phyloP scores from a whole-genome alignment of 2,113 vertebrate species.

The Sander lucioperca region DNA sequence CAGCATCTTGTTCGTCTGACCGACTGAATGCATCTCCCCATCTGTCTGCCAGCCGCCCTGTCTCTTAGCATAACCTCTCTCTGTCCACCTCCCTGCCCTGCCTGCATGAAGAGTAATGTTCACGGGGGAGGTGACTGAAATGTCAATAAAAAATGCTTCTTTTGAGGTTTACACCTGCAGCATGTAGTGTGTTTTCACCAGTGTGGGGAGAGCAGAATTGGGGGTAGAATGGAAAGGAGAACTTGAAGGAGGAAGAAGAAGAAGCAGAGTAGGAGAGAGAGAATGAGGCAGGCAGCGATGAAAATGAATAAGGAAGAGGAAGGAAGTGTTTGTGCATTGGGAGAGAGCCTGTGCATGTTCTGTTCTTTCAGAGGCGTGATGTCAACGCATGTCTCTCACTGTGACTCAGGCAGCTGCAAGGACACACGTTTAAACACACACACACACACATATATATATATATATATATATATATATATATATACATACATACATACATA shows the following conservation, averaged over 20 bases:
- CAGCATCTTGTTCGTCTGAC: constrained; percentile 36
- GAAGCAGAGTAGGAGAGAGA: not conserved
- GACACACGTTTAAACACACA: constrained; percentile 12
- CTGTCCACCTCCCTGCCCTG: constrained; percentile 9
- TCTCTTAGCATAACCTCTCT: constrained; percentile 38
- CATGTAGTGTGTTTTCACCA: not conserved
- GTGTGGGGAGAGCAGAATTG: not conserved
- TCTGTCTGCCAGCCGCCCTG: constrained; percentile 40
- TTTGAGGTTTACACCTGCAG: constrained; percentile 10
- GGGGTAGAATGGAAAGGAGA: not conserved
- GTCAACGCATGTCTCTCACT: constrained; percentile 13
- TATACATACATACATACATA: too few species aligned
- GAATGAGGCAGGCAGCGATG: not conserved
- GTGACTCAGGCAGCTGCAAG: constrained; percentile 29
- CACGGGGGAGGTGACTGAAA: not conserved
- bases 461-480: too few species aligned
- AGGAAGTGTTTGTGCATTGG: constrained; percentile 15
- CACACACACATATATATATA: too few species aligned
- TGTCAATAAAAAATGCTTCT: constrained; percentile 15
- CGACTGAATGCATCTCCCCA: constrained; percentile 38
- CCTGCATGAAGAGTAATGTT: constrained; percentile 14
- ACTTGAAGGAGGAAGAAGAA: not conserved
- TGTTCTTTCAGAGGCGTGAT: constrained; percentile 42
- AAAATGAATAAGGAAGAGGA: constrained; percentile 21
- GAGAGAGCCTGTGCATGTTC: constrained; percentile 50